These are phyloP conservation scores for Medauroidea extradentata DNA, from an alignment of 1,140 invertebrate species.

Conservation along the genomic window DNA sequence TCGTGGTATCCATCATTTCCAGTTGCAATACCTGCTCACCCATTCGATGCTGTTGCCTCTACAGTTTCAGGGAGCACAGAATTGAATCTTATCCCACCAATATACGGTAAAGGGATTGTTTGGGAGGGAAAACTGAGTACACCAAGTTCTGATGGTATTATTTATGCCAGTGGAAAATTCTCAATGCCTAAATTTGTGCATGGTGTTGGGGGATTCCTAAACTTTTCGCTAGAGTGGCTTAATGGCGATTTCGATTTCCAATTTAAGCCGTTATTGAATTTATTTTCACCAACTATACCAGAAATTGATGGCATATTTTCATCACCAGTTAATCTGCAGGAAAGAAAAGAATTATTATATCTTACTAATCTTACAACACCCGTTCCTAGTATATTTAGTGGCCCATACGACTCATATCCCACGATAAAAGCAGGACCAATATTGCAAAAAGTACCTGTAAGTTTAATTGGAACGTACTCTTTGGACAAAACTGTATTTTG, in stretches of 20 bases:
- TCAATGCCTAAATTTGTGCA: conserved; percentile 1
- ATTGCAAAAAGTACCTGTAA: not conserved
- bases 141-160: not conserved
- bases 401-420: not conserved
- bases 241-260: not conserved
- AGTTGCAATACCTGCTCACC: not conserved
- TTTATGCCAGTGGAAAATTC: not conserved
- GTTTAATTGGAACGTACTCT: not conserved
- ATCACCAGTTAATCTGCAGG: not conserved
- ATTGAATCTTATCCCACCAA: not conserved
- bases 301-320: not conserved
- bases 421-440: not conserved
- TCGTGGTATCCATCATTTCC: not conserved
- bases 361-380: not conserved
- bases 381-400: not conserved
- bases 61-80: not conserved
- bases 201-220: not conserved
- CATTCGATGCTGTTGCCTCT: not conserved
- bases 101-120: not conserved
- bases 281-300: not conserved
- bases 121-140: not conserved
- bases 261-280: not conserved
- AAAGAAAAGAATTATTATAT: not conserved
- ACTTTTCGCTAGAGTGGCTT: conserved; percentile 1
- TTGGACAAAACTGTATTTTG: not conserved